Evolutionary conservation across 2,113 vertebrate genomes (phyloP), one percentile per base, ranked within the genome.

Genomic region (Corythornis vintsioides): DNA sequence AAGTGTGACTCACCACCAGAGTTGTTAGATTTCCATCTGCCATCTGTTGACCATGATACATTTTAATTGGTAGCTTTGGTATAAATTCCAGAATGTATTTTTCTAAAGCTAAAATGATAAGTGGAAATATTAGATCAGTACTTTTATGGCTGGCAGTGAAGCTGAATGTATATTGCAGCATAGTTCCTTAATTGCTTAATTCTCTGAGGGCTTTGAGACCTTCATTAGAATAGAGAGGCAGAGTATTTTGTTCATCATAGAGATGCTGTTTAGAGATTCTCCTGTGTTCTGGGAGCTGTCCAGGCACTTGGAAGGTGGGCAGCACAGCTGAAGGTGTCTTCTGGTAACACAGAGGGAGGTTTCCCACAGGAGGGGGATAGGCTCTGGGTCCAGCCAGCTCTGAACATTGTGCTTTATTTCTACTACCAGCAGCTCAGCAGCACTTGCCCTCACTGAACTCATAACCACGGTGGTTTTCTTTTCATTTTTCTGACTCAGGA

Each of bases 401-500:
- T 9, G 2, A 10, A 26, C 11, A 50, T 17, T 66, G 9, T 43
- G 26, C 28, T 85, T 13, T 45, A 33, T 79, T 91, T 92, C 86
- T 38, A 67, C 74, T 43, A 57, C 33, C 33, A 70, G 22, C 28
- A 82, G 31, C 75, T 81, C 42, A 59, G 11, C 69, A 48, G 22
- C 57, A 29, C 82, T 80, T 88, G 24, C 26, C 5, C 0, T 86
- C 83, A 70, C 48, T 76, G 77, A 77, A 88, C 80, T 89, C 33
- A 25, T 67, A 76, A 95, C 19, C 29, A 65, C 11, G 5, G 57
- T 73, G 28, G 4, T 84, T 60, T 70, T 55, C 13, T 73, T 59
- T 13, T 53, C 38, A 38, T 55, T 74, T 73, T 73, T 65, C 94
- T 33, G 35, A 66, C 52, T 72, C 90, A 99, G 98, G 97, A 98